Conservation (phyloP, 2,113 vertebrate genomes). For the Ranitomeya variabilis region DNA sequence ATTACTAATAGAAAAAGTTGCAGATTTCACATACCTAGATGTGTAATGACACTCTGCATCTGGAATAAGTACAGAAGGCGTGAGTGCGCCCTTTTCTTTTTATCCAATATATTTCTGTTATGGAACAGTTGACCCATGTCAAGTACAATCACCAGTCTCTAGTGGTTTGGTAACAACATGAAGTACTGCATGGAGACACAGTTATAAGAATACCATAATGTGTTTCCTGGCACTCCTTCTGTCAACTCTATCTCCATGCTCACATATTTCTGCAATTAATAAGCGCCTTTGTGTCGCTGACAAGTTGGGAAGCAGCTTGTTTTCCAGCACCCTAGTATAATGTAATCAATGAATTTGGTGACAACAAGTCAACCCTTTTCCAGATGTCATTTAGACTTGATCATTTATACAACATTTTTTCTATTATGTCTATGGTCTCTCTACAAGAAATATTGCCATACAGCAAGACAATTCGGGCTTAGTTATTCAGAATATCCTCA, state of each 20-base stretch:
- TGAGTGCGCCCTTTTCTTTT: background rate
- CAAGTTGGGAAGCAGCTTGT: conserved; percentile 13
- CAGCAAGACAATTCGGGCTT: background rate
- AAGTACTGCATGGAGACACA: conserved; percentile 24
- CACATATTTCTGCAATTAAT: conserved; percentile 39
- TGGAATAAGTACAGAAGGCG: background rate
- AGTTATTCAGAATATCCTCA: conserved; percentile 21
- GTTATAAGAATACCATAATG: conserved; percentile 21
- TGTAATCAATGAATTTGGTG: conserved; percentile 22
- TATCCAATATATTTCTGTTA: background rate
- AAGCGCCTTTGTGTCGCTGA: conserved; percentile 32
- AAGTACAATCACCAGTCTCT: background rate
- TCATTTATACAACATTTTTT: conserved; percentile 60
- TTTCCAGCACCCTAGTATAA: conserved; percentile 34
- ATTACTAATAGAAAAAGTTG: background rate
- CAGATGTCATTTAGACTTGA: conserved; percentile 65
- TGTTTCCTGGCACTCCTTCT: conserved; percentile 43
- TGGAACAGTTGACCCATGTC: conserved; percentile 36
- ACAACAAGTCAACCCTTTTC: conserved; percentile 60
- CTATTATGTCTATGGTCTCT: conserved; percentile 18
- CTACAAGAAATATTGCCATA: background rate
- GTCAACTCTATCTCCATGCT: conserved; percentile 8
- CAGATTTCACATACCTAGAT: background rate
- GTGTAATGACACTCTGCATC: background rate
- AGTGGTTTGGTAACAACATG: conserved; percentile 10